Evolutionary conservation across 2,888 invertebrate genomes (phyloP), one percentile per base, ranked within the genome.

Genomic region (Trichacis sp.): DNA sequence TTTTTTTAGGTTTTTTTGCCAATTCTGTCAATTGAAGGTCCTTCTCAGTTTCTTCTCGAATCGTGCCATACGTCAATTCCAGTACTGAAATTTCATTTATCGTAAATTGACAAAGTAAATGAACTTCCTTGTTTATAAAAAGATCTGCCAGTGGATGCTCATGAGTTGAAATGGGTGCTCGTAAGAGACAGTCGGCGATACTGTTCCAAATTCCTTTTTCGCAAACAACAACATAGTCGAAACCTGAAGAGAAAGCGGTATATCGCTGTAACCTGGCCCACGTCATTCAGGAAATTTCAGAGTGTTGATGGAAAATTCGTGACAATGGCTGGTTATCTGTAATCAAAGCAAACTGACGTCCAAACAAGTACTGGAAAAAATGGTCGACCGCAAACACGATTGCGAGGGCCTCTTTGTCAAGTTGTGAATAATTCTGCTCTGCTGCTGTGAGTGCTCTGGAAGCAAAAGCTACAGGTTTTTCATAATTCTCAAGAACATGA

Each of bases 271-370:
- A 9, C 0, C 61, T 19, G 4, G 45, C 42, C 11, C 61, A 33
- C 2, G 58, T 58, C 43, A 66, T 61, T n/a, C 18, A 20, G 2
- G 65, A 68, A 1, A 61, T 11, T 14, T 40, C 43, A 33, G 43
- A 11, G 9, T 57, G 11, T 6, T 58, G 20, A 5, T 46, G 51
- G 17, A 71, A 68, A 46, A 71, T 68, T 2, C 50, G 33, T 1
- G 57, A 20, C 46, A 67, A 45, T 8, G 85, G 83, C 55, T 81
- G 72, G 58, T 82, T 77, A 58, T 84, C 82, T 0, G 83, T 84
- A 0, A 74, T 14, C 2, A 84, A 60, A 0, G 60, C 72, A 47
- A 81, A 76, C 5, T 50, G 15, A 8, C 66, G 42, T 1, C 71
- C 74, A 47, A 51, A 71, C 1, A 78, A 9, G 46, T 71, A 77